A percentile compares a stretch with the other conserved stretches of the same genome.
Conservation (phyloP, 2,888 invertebrate species). For the Dynastes hyllus region DNA sequence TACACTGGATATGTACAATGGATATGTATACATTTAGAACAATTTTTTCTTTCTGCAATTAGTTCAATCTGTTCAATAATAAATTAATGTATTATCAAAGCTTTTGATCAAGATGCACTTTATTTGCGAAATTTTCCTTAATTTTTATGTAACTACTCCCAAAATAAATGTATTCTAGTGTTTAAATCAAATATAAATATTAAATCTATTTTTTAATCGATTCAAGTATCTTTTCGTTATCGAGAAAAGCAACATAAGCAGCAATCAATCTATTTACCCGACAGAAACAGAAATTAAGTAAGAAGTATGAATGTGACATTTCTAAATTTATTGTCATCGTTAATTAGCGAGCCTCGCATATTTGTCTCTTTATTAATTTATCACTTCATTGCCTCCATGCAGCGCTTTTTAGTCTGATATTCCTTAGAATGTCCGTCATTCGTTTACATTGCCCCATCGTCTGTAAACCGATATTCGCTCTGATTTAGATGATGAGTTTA, state of each 20-base stretch:
- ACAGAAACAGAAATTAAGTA: constrained; percentile 21
- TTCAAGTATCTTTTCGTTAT: background rate
- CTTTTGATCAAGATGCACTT: no score
- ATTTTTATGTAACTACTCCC: no score
- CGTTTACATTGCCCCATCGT: constrained; percentile 13
- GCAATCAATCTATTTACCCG: background rate
- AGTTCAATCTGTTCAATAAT: no score
- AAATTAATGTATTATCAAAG: no score
- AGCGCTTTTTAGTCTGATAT: constrained; percentile 1
- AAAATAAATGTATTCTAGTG: no score
- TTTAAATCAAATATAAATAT: no score
- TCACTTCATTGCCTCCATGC: constrained; percentile 15
- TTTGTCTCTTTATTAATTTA: constrained; percentile 39
- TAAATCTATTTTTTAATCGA: no score
- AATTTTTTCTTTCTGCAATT: no score
- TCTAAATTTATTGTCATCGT: constrained; percentile 22
- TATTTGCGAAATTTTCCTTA: no score
- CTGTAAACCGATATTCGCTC: constrained; percentile 33
- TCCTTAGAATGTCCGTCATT: constrained; percentile 17
- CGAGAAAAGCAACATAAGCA: background rate
- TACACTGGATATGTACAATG: no score
- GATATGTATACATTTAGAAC: no score
- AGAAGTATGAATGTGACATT: constrained; percentile 9
- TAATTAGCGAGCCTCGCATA: constrained; percentile 30
- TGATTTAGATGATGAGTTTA: constrained; percentile 29